These are phyloP conservation scores for Geothlypis trichas DNA, from an alignment of 2,113 vertebrate species.

Conservation along the genomic window DNA sequence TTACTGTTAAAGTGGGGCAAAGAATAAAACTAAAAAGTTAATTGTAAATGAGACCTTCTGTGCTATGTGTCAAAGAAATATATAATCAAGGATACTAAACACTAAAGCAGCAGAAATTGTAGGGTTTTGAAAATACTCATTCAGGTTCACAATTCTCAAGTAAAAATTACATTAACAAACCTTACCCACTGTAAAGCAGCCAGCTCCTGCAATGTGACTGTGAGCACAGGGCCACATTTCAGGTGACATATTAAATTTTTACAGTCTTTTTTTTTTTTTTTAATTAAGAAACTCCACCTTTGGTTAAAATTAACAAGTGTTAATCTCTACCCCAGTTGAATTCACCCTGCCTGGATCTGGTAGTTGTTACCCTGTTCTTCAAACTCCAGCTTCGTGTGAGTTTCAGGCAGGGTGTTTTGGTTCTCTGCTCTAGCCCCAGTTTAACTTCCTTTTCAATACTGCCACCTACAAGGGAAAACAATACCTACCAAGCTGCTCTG, in stretches of 20 bases:
- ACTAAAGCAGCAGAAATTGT: background rate
- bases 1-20: background rate
- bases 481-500: constrained; percentile 26
- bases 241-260: background rate
- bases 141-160: background rate
- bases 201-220: background rate
- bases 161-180: background rate
- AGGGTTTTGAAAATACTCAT: background rate
- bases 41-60: background rate
- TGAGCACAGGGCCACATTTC: background rate
- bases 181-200: background rate
- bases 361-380: background rate
- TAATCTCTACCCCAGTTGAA: background rate
- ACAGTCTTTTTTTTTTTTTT: background rate
- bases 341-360: background rate
- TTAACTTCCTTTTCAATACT: constrained; percentile 55
- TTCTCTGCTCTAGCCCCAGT: background rate
- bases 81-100: background rate
- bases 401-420: background rate
- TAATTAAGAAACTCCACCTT: background rate
- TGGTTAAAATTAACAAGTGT: background rate
- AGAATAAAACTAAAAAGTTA: background rate
- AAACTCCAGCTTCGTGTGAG: background rate
- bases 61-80: background rate
- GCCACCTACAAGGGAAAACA: constrained; percentile 63